Base-by-base conservation (phyloP, 2,113 vertebrate species). In the Arenaria interpres region DNA sequence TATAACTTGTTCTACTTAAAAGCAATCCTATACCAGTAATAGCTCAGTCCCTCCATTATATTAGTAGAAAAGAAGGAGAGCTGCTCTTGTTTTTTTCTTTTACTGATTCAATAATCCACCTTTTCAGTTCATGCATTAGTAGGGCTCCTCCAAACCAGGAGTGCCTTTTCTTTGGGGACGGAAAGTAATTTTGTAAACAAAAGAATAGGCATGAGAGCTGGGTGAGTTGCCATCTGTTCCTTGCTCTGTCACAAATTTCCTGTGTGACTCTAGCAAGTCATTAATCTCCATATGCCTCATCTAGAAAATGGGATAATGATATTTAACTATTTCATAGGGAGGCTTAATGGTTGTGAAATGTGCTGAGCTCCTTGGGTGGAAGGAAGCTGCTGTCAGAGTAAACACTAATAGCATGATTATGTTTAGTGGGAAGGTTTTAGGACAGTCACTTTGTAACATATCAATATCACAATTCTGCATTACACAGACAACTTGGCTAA, bases 301-400 rank as follows among this genome's bases (percentile, higher is more conserved):
- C 89, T 85, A 90, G 84, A 95, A 97, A 97, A 93, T 84, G 32
- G 68, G 90, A 95, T 93, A 95, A 97, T 97, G 69, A 68, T 66
- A 93, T 90, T 95, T 89, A 97, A 78, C 86, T 92, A 79, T 92
- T 95, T 93, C 95, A 91, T 53, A 81, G 80, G 45, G 50, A 94
- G 69, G 84, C 45, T 93, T 92, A 95, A 73, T 95, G 48, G 41
- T 91, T 97, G 73, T 82, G 89, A 97, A 97, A 96, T 95, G n/a
- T 89, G 90, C 90, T 97, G 95, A 97, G 90, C 89, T 92, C 56
- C 80, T 87, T 22, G 66, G 66, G 85, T 50, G 28, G 83, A 94
- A 93, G 81, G 86, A 97, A 96, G 73, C 62, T 92, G 69, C 77
- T 93, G 95, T 93, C 84, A 92, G 56, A 89, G 60, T 90, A 67